Evolutionary conservation across 2,797 vertebrate species (phyloP).

Genomic region (Decapterus maruadsi): DNA sequence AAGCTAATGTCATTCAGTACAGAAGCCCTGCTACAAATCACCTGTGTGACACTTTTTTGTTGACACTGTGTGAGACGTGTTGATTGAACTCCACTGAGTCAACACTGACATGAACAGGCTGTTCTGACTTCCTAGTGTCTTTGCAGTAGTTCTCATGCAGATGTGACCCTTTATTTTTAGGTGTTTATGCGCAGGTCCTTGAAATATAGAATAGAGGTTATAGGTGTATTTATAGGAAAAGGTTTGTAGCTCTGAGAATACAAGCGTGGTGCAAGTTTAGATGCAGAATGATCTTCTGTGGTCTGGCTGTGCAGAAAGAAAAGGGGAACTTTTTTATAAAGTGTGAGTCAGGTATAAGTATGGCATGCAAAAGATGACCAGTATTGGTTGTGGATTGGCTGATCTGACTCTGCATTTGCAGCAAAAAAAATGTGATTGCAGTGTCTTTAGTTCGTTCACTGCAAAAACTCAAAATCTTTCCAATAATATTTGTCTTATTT

Average conservation of each 20-base stretch:
- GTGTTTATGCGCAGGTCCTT: background rate
- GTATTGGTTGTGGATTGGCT: too few species aligned
- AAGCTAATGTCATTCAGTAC: background rate
- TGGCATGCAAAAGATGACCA: too few species aligned
- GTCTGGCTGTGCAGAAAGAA: too few species aligned
- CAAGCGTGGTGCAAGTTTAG: background rate
- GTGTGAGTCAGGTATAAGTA: too few species aligned
- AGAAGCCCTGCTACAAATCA: background rate
- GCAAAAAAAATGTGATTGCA: too few species aligned
- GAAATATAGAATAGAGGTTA: too few species aligned
- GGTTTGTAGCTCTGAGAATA: background rate
- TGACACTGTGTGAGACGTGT: background rate
- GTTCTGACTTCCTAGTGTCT: background rate
- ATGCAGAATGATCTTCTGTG: background rate
- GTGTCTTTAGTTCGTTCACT: too few species aligned
- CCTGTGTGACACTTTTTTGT: conserved; percentile 5
- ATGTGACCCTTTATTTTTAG: background rate
- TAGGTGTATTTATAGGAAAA: background rate
- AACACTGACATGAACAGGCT: background rate
- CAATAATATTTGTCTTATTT: too few species aligned
- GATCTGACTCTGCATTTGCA: too few species aligned
- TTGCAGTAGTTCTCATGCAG: background rate
- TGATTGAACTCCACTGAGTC: background rate
- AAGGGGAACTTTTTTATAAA: too few species aligned
- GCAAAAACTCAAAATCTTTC: too few species aligned